A percentile compares a stretch with the other conserved stretches of the same genome.
Evolutionary conservation across 2,113 vertebrate genomes (phyloP).

Genomic region (Cebus imitator): DNA sequence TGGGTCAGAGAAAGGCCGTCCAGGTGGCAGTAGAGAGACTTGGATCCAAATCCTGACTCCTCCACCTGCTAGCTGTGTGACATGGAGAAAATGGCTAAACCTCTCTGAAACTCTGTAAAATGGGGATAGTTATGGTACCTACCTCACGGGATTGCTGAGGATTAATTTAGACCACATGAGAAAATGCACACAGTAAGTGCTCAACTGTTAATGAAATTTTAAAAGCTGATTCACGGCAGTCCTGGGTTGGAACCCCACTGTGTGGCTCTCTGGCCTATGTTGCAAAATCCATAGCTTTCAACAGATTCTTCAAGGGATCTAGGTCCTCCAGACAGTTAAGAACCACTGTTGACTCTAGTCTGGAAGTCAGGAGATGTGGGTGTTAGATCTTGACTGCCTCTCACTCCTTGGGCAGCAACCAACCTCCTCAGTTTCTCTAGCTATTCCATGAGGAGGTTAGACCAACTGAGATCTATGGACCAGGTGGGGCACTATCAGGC

Average conservation of each 20-base stretch:
- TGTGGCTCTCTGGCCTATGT: neutral
- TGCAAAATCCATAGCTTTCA: neutral
- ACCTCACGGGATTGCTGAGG: neutral
- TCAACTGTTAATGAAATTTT: neutral
- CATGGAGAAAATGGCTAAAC: neutral
- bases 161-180: neutral
- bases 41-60: neutral
- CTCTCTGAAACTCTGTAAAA: slow-evolving; percentile 35
- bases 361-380: neutral
- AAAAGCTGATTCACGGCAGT: neutral
- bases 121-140: neutral
- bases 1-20: neutral
- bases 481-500: neutral
- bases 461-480: neutral
- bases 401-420: neutral
- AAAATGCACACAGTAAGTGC: neutral
- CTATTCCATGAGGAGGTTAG: neutral
- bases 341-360: neutral
- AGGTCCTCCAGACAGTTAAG: neutral
- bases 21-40: neutral
- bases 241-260: neutral
- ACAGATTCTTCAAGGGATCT: neutral
- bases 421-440: neutral
- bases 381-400: neutral
- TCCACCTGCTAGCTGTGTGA: neutral